Conservation (phyloP, 2,113 vertebrate species). For the Sialia sialis region DNA sequence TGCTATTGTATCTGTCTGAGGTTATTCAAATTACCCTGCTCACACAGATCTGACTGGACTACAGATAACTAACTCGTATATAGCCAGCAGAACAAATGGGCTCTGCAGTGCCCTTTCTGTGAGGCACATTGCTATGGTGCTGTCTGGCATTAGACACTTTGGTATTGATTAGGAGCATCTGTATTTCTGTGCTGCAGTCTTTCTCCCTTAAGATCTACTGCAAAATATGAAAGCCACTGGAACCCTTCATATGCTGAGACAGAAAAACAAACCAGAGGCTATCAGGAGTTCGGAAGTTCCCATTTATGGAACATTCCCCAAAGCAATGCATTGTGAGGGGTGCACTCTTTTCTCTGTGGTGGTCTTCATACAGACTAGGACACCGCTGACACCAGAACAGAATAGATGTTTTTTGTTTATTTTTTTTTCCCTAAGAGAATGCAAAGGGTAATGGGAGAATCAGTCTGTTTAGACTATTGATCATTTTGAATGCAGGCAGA, state of each 20-base stretch:
- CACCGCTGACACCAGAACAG: not conserved
- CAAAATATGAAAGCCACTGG: not conserved
- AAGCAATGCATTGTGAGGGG: not conserved
- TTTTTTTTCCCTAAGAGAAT: not conserved
- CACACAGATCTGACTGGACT: constrained; percentile 29
- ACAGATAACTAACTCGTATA: not conserved
- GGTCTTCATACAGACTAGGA: not conserved
- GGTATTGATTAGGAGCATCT: constrained; percentile 6
- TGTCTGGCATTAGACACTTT: not conserved
- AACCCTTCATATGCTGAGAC: not conserved
- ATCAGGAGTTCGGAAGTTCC: not conserved
- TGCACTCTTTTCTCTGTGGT: not conserved
- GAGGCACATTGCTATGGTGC: not conserved
- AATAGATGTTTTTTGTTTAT: rapidly evolving
- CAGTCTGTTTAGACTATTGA: not conserved
- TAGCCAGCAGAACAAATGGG: constrained; percentile 28
- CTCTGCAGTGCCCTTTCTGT: constrained; percentile 26
- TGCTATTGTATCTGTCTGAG: not conserved
- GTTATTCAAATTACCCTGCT: constrained; percentile 16
- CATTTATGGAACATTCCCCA: not conserved
- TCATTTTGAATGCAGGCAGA: not conserved
- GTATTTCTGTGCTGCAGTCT: constrained; percentile 18
- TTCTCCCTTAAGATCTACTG: not conserved
- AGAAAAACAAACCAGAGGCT: not conserved
- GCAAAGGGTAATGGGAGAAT: not conserved